Evolutionary conservation across 37 sponge, comb jelly and placozoan genomes (phyloP).

Genomic region (Hormiphora californensis): DNA sequence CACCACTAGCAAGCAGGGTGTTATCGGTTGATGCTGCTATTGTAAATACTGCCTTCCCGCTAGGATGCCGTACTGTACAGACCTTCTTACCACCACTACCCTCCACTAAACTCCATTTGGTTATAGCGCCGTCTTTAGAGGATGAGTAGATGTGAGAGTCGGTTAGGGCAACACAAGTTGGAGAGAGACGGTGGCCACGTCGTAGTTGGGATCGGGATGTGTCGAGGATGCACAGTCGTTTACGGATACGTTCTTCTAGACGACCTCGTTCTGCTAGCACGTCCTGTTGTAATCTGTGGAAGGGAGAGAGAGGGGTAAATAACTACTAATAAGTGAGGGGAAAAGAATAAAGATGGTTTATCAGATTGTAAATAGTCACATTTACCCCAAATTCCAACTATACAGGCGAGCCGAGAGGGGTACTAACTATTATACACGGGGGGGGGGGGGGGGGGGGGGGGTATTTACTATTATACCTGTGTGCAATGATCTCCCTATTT

Average conservation of each 20-base stretch:
- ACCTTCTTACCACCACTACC: conserved; percentile 58
- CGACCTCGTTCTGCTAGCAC: conserved; percentile 20
- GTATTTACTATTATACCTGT: no score
- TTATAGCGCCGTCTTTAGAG: conserved; percentile 80
- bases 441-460: no score
- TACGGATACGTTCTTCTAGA: background rate
- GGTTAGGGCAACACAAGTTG: conserved; percentile 74
- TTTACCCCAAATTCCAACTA: no score
- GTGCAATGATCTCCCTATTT: conserved; percentile 74
- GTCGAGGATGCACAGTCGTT: conserved; percentile 48
- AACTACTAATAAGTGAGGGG: no score
- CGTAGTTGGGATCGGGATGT: conserved; percentile 54
- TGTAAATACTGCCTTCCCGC: conserved; percentile 22
- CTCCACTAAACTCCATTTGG: conserved; percentile 77
- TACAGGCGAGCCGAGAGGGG: no score
- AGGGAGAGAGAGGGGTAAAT: no score
- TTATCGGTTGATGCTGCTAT: conserved; percentile 45
- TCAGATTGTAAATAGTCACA: no score
- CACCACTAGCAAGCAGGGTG: conserved; percentile 83
- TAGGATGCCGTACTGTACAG: background rate
- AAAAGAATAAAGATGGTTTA: no score
- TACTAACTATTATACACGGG: no score
- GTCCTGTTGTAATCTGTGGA: conserved; percentile 21
- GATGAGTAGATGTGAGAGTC: conserved; percentile 67
- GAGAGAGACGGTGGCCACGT: conserved; percentile 71